Conservation (phyloP, 1,140 invertebrate species). For the Solen grandis region DNA sequence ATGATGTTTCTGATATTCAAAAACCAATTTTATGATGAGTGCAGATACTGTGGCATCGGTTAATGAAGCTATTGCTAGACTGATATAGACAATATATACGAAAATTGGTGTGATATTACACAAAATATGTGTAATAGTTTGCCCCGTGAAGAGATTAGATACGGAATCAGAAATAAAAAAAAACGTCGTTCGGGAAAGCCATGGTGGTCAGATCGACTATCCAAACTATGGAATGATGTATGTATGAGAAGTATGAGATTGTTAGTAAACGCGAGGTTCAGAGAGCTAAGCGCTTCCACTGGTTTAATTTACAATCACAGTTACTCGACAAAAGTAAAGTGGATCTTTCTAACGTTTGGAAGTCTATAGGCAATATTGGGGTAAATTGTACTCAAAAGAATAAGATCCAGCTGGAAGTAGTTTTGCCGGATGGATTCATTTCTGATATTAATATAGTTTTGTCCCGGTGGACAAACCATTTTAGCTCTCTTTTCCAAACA, state of each 20-base stretch:
- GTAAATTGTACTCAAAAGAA: neutral
- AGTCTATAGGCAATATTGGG: slow-evolving; percentile 29
- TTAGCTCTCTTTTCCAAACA: no score
- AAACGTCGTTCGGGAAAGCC: slow-evolving; percentile 28
- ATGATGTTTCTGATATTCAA: slow-evolving; percentile 36
- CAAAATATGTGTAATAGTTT: slow-evolving; percentile 24
- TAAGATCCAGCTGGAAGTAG: slow-evolving; percentile 15
- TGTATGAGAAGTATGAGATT: no score
- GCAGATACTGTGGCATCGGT: slow-evolving; percentile 3
- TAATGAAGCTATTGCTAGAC: slow-evolving; percentile 26
- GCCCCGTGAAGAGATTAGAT: slow-evolving; percentile 4
- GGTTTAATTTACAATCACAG: slow-evolving; percentile 28
- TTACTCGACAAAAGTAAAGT: slow-evolving; percentile 25
- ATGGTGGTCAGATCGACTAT: slow-evolving; percentile 35
- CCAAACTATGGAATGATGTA: slow-evolving; percentile 32
- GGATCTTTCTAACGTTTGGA: slow-evolving; percentile 15
- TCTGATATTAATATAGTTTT: no score
- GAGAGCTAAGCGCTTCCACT: slow-evolving; percentile 32
- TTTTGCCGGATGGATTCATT: no score
- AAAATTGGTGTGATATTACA: no score
- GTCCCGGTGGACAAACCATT: no score
- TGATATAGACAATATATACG: no score
- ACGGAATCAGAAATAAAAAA: slow-evolving; percentile 28
- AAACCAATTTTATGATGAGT: slow-evolving; percentile 17
- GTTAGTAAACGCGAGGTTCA: no score